phyloP scores from a whole-genome alignment of 2,113 vertebrate species.

The Bagarius yarrelli region DNA sequence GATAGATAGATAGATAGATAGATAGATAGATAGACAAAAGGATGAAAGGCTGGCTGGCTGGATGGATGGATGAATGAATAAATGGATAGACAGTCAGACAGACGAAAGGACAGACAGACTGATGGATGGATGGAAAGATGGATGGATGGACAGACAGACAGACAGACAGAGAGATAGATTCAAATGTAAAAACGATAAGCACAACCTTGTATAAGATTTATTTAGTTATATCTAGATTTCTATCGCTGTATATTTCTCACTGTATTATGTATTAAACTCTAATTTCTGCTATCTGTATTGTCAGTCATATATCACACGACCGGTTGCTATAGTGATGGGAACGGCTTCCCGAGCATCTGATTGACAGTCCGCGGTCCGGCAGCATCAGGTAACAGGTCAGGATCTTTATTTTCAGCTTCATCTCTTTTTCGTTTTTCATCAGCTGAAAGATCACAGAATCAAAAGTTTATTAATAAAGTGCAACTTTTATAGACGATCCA shows the following conservation, averaged over 20 bases:
- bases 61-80: too few relatives aligned
- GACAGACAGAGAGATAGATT: too few relatives aligned
- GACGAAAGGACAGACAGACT: too few relatives aligned
- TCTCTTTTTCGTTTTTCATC: too few relatives aligned
- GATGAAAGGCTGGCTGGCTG: too few relatives aligned
- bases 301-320: background rate
- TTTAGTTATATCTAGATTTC: background rate
- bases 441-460: background rate
- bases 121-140: too few relatives aligned
- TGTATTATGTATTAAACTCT: background rate
- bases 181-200: background rate
- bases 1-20: too few relatives aligned
- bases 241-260: background rate
- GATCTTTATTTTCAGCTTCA: background rate
- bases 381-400: background rate
- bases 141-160: too few relatives aligned
- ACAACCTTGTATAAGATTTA: background rate
- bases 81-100: too few relatives aligned
- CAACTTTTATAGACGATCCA: too few relatives aligned
- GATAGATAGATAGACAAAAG: too few relatives aligned
- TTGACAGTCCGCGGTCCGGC: background rate
- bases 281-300: constrained; percentile 2
- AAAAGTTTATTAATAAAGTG: too few relatives aligned
- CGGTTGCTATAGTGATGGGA: constrained; percentile 13
- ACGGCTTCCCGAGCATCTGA: background rate